Evolutionary conservation across 2,797 vertebrate genomes (phyloP).

Genomic region (Acipenser ruthenus): DNA sequence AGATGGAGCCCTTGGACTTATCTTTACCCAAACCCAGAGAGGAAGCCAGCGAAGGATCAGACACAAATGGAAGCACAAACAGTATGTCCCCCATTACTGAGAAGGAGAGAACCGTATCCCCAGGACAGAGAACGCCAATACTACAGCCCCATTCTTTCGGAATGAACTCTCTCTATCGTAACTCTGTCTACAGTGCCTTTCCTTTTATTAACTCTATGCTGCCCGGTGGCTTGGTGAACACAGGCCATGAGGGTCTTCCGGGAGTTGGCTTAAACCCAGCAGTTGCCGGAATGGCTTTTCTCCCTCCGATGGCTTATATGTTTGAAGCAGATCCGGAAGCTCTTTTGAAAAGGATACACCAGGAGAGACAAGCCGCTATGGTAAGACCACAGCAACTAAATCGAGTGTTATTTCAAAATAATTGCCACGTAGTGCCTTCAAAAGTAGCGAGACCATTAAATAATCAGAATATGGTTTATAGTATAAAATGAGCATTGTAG

Average conservation of each 20-base stretch:
- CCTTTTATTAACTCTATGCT: slow-evolving; percentile 41
- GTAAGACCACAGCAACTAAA: slow-evolving; percentile 35
- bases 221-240: slow-evolving; percentile 39
- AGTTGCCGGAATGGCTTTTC: slow-evolving; percentile 41
- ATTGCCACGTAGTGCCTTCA: not conserved
- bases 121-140: slow-evolving; percentile 21
- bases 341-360: slow-evolving; percentile 53
- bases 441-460: not conserved
- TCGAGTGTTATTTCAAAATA: not conserved
- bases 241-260: slow-evolving; percentile 41
- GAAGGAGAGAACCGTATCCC: slow-evolving; percentile 27
- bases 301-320: slow-evolving; percentile 56
- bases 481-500: no score
- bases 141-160: slow-evolving; percentile 39
- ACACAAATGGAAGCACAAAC: slow-evolving; percentile 27
- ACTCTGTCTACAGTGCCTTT: slow-evolving; percentile 46
- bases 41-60: slow-evolving; percentile 11
- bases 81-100: slow-evolving; percentile 35
- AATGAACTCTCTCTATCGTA: slow-evolving; percentile 35
- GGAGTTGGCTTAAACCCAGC: slow-evolving; percentile 40
- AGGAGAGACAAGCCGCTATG: slow-evolving; percentile 56
- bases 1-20: slow-evolving; percentile 64
- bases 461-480: not conserved
- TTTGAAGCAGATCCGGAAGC: slow-evolving; percentile 52
- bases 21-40: slow-evolving; percentile 53